Evolutionary conservation across 2,888 invertebrate species (phyloP).

Genomic region (Idaea biselata): DNA sequence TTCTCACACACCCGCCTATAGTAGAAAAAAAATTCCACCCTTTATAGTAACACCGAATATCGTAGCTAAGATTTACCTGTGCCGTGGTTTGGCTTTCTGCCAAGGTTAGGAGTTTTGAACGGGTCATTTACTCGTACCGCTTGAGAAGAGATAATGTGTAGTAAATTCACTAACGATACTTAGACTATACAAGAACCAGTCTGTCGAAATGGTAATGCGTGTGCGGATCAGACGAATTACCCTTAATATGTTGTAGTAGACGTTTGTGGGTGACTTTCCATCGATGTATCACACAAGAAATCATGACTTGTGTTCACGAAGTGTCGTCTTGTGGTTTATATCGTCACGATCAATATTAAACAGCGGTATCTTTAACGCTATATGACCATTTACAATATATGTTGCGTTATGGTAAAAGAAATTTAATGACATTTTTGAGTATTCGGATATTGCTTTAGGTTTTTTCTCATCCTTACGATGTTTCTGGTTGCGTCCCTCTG

Average conservation of each 20-base stretch:
- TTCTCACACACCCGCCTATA: conserved; percentile 9
- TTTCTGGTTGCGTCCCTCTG: no score
- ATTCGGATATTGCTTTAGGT: no score
- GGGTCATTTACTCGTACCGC: conserved; percentile 45
- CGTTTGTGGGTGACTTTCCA: conserved; percentile 32
- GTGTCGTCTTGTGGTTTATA: conserved; percentile 37
- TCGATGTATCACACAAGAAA: conserved; percentile 29
- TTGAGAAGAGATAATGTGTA: conserved; percentile 11
- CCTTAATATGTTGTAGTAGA: conserved; percentile 23
- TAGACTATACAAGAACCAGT: not conserved
- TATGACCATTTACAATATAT: not conserved
- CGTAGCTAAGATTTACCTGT: conserved; percentile 36
- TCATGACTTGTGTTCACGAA: conserved; percentile 36
- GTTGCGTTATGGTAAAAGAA: not conserved
- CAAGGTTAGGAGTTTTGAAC: conserved; percentile 62
- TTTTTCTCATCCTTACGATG: no score
- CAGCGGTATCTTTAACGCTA: not conserved
- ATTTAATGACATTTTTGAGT: no score
- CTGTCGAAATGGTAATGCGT: conserved; percentile 13
- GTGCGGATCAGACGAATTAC: conserved; percentile 16
- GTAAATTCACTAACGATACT: conserved; percentile 2
- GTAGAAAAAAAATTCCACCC: conserved; percentile 17
- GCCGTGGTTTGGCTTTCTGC: conserved; percentile 52
- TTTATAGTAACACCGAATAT: not conserved
- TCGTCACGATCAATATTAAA: conserved; percentile 5